Conservation (phyloP, 2,113 vertebrate genomes). For the Gambusia affinis region DNA sequence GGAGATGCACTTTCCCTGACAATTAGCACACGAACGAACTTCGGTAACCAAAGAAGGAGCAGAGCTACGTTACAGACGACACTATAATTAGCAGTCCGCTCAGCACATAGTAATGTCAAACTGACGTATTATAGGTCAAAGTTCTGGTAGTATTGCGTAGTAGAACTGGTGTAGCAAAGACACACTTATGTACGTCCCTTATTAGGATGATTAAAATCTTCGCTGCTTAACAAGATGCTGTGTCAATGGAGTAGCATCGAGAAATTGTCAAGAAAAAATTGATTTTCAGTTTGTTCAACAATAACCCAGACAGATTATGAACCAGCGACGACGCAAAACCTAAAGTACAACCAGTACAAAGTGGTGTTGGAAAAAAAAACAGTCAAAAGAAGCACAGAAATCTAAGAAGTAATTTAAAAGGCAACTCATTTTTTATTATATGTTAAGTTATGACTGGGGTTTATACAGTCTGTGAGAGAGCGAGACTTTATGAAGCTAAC, state of each 20-base stretch:
- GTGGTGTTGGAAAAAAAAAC: not conserved
- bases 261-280: not conserved
- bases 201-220: not conserved
- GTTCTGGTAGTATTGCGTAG: not conserved
- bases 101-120: not conserved
- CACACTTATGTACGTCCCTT: not conserved
- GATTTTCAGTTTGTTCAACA: not conserved
- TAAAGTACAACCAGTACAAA: not conserved
- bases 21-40: not conserved
- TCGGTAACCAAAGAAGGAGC: not conserved
- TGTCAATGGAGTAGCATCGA: not conserved
- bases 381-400: not conserved
- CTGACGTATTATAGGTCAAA: not conserved
- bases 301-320: not conserved
- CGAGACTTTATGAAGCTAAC: not conserved
- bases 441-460: not conserved
- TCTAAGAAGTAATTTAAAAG: not conserved
- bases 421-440: too few species aligned
- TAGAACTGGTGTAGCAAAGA: not conserved
- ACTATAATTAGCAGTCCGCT: not conserved
- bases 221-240: not conserved
- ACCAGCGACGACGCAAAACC: not conserved
- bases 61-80: not conserved
- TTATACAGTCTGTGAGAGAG: not conserved
- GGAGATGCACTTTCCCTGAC: conserved; percentile 27